Percentiles rank a stretch among this genome's conserved stretches.
phyloP scores from a whole-genome alignment of 1,140 invertebrate species.

The Drosophila pruinosa region DNA sequence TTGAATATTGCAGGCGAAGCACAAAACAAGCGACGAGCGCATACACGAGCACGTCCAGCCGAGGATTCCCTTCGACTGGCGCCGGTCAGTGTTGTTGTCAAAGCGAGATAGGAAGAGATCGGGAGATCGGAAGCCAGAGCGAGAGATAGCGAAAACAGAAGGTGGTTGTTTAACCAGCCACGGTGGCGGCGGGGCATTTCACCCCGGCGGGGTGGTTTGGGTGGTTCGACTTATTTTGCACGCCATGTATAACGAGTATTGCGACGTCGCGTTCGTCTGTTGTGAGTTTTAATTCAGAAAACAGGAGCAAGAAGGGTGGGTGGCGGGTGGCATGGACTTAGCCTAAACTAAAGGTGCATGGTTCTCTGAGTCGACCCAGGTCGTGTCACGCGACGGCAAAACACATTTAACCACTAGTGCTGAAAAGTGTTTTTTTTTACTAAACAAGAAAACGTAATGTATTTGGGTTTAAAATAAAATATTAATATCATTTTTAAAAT shows the following conservation, averaged over 20 bases:
- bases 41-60: slow-evolving; percentile 43
- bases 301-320: slow-evolving; percentile 32
- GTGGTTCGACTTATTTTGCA: slow-evolving; percentile 34
- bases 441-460: too few species aligned
- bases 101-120: not conserved
- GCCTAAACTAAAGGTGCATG: slow-evolving; percentile 24
- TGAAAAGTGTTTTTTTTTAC: not conserved
- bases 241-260: slow-evolving; percentile 11
- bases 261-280: slow-evolving; percentile 22
- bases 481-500: too few species aligned
- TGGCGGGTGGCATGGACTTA: slow-evolving; percentile 19
- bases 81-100: slow-evolving; percentile 5
- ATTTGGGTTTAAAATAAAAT: not conserved
- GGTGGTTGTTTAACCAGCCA: slow-evolving; percentile 50
- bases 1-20: slow-evolving; percentile 56
- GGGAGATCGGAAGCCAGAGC: not conserved
- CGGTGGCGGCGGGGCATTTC: slow-evolving; percentile 14
- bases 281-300: slow-evolving; percentile 44
- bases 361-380: not conserved
- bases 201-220: slow-evolving; percentile 44
- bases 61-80: slow-evolving; percentile 13
- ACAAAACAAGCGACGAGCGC: slow-evolving; percentile 67
- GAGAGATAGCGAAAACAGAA: slow-evolving; percentile 39
- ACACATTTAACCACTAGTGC: not conserved
- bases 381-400: not conserved